Evolutionary conservation across 2,113 vertebrate genomes (phyloP).

Genomic region (Psilopsiagon aurifrons): DNA sequence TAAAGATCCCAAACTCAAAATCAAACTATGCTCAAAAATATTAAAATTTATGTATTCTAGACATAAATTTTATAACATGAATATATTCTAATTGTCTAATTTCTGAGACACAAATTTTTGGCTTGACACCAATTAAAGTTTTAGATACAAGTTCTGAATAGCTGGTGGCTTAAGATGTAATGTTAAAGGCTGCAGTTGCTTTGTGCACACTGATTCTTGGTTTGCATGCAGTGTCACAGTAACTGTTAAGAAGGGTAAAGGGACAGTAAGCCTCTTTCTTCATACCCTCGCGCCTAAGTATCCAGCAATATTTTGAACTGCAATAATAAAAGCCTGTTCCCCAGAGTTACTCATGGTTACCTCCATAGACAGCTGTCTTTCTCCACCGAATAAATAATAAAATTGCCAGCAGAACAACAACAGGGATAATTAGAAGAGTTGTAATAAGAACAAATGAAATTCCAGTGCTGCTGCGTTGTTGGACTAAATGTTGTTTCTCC

Average conservation of each 20-base stretch:
- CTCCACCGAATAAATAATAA: slow-evolving; percentile 88
- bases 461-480: slow-evolving; percentile 66
- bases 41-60: neutral
- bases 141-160: neutral
- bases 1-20: neutral
- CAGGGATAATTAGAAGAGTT: slow-evolving; percentile 87
- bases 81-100: neutral
- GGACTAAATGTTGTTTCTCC: slow-evolving; percentile 72
- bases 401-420: slow-evolving; percentile 83
- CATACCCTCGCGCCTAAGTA: neutral
- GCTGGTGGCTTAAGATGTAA: neutral
- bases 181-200: neutral
- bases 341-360: slow-evolving; percentile 58
- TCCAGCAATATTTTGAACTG: neutral
- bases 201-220: neutral
- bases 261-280: neutral
- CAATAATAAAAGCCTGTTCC: neutral
- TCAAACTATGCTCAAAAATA: neutral
- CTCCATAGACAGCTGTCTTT: slow-evolving; percentile 84
- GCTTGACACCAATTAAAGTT: neutral
- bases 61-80: neutral
- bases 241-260: neutral
- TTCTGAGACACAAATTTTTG: neutral
- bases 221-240: neutral
- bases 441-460: slow-evolving; percentile 86